These are phyloP conservation scores for Cepphus grylle DNA, from an alignment of 2,113 vertebrate genomes.

Conservation along the genomic window DNA sequence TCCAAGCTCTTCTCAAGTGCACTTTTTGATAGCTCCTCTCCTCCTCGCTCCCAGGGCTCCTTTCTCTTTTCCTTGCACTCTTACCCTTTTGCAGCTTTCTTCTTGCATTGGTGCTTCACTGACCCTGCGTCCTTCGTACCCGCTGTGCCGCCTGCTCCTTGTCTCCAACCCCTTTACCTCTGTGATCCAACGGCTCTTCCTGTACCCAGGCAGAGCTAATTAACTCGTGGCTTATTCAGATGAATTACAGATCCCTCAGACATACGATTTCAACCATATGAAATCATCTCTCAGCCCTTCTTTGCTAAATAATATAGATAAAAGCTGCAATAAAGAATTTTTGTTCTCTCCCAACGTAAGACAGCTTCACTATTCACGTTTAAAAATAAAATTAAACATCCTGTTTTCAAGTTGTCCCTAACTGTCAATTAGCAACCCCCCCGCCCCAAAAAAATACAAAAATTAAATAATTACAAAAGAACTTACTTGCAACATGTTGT, in stretches of 20 bases:
- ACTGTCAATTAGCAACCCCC: not conserved
- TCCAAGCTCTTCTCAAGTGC: not conserved
- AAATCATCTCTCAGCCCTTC: not conserved
- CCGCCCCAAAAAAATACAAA: accelerated
- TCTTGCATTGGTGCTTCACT: not conserved
- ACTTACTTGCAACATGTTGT: not conserved
- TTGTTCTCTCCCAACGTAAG: not conserved
- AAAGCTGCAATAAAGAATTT: not conserved
- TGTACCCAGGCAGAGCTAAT: not conserved
- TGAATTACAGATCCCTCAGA: not conserved
- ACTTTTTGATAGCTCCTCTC: not conserved
- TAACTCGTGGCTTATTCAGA: not conserved
- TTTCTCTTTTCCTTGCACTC: not conserved
- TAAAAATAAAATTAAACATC: not conserved
- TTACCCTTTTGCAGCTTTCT: not conserved
- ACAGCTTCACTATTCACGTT: not conserved
- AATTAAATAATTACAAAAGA: not conserved
- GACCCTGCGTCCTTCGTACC: not conserved
- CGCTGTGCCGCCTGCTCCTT: not conserved
- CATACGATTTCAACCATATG: not conserved
- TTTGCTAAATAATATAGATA: not conserved
- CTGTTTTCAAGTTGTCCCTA: not conserved
- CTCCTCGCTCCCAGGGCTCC: not conserved
- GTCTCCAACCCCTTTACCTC: not conserved
- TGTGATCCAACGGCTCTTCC: not conserved